These are phyloP conservation scores for Brachypodius melanocephalos DNA, from an alignment of 2,113 vertebrate genomes.

Conservation along the genomic window DNA sequence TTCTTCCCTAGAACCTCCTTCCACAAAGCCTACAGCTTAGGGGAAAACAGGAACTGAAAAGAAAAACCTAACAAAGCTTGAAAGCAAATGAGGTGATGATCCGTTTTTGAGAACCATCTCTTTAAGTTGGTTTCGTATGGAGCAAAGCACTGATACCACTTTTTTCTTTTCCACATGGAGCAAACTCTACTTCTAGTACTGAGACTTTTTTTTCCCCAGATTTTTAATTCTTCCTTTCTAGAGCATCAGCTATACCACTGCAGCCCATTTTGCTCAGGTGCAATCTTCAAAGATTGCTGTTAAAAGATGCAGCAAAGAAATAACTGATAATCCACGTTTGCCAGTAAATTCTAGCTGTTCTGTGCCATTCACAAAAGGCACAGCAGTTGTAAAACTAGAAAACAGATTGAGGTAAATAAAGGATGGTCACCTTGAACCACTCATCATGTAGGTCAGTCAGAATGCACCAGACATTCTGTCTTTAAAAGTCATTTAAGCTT, in stretches of 20 bases:
- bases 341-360: not conserved
- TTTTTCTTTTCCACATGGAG: not conserved
- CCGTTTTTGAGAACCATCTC: not conserved
- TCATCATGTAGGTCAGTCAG: not conserved
- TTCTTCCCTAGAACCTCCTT: not conserved
- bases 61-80: not conserved
- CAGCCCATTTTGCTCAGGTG: not conserved
- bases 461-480: not conserved
- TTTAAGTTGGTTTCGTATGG: not conserved
- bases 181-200: not conserved
- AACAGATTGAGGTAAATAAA: not conserved
- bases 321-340: not conserved
- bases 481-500: not conserved
- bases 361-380: not conserved
- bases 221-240: not conserved
- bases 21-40: not conserved
- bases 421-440: not conserved
- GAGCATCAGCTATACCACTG: not conserved
- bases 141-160: not conserved
- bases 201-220: not conserved
- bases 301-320: not conserved
- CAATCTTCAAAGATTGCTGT: not conserved
- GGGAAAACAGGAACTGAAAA: not conserved
- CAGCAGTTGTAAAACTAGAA: not conserved
- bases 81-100: not conserved